These are phyloP conservation scores for Phyto melanocephala DNA, from an alignment of 2,888 invertebrate genomes.

Conservation along the genomic window DNA sequence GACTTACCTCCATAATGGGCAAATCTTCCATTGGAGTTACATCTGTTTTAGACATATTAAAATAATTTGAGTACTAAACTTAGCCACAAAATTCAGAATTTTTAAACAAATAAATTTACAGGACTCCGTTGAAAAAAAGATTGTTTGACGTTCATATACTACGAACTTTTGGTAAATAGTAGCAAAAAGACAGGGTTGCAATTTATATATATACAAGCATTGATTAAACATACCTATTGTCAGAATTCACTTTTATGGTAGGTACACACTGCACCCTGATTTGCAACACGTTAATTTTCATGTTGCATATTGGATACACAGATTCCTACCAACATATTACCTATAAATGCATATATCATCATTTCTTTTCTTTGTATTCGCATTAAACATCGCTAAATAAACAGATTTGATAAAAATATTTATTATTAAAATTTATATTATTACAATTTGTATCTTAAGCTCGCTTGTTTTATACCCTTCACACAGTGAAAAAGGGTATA, in stretches of 20 bases:
- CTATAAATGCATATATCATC: neutral
- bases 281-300: no score
- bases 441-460: no score
- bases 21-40: slow-evolving; percentile 89
- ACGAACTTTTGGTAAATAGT: slow-evolving; percentile 1
- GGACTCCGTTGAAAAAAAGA: slow-evolving; percentile 45
- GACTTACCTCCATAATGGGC: slow-evolving; percentile 91
- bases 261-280: no score
- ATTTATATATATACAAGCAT: neutral
- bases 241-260: neutral
- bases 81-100: slow-evolving; percentile 13
- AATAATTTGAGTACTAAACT: slow-evolving; percentile 15
- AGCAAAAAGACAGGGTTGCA: slow-evolving; percentile 12
- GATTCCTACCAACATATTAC: neutral
- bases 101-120: slow-evolving; percentile 27
- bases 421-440: no score
- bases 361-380: no score
- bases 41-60: slow-evolving; percentile 83
- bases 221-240: neutral
- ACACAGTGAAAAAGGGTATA: no score
- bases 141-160: slow-evolving; percentile 52
- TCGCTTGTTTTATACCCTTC: no score
- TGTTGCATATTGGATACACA: no score
- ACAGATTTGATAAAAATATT: no score
- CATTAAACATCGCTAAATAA: no score